Evolutionary conservation across 1,140 invertebrate genomes (phyloP).

Genomic region (Drosophila bocqueti): DNA sequence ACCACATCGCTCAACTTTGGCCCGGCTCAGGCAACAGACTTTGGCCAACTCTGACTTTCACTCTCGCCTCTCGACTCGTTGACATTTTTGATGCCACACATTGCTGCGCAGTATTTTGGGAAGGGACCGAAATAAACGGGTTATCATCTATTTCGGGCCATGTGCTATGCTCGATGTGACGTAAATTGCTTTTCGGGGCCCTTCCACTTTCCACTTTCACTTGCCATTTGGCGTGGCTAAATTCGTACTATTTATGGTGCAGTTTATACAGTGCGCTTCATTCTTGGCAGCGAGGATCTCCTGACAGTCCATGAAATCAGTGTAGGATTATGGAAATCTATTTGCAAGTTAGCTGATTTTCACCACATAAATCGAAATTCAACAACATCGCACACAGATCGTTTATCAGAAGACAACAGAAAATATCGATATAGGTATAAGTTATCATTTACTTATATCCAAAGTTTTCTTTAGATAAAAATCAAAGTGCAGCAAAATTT

Average conservation of each 20-base stretch:
- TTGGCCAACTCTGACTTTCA: constrained; percentile 28
- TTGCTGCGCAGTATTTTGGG: constrained; percentile 25
- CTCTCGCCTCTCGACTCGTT: constrained; percentile 13
- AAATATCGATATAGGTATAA: too few relatives aligned
- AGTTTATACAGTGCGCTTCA: constrained; percentile 16
- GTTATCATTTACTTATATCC: too few relatives aligned
- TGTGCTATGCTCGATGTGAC: constrained; percentile 30
- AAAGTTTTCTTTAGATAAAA: too few relatives aligned
- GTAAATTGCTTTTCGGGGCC: constrained; percentile 32
- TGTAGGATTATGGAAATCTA: background rate
- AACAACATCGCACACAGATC: background rate
- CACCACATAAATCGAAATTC: too few relatives aligned
- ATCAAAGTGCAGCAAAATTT: too few relatives aligned
- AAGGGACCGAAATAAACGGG: constrained; percentile 38
- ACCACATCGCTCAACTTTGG: constrained; percentile 21
- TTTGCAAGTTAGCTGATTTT: background rate
- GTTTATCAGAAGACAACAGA: too few relatives aligned
- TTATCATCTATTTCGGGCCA: constrained; percentile 38
- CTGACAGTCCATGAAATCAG: background rate
- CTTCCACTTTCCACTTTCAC: constrained; percentile 40
- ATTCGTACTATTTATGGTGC: constrained; percentile 24
- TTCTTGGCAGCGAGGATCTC: background rate
- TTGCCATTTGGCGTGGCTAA: constrained; percentile 23
- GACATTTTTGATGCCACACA: constrained; percentile 42
- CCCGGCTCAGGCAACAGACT: constrained; percentile 8